A percentile compares a stretch with the other conserved stretches of the same genome.
These are phyloP conservation scores for Arctia plantaginis DNA, from an alignment of 2,888 invertebrate species.

Conservation along the genomic window DNA sequence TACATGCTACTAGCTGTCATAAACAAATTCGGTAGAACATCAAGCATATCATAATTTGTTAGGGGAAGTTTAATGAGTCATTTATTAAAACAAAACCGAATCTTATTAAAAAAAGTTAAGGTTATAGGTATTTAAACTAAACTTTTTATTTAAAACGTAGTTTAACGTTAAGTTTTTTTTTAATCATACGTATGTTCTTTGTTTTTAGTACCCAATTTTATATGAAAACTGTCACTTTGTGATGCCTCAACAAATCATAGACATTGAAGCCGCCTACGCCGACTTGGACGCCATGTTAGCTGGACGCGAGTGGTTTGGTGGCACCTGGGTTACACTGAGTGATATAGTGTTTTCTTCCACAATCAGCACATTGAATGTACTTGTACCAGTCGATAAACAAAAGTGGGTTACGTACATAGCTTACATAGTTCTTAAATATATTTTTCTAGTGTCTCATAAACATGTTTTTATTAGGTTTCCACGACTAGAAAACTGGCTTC, in stretches of 20 bases:
- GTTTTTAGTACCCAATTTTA: constrained; percentile 70
- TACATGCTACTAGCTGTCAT: too few species aligned
- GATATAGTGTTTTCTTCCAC: constrained; percentile 70
- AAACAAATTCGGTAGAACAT: too few species aligned
- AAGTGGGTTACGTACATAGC: constrained; percentile 50
- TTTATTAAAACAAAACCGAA: too few species aligned
- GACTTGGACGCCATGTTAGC: constrained; percentile 66
- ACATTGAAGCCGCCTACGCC: constrained; percentile 65
- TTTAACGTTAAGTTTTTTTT: neutral
- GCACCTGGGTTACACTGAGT: constrained; percentile 62
- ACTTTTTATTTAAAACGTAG: too few species aligned
- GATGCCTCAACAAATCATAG: constrained; percentile 65
- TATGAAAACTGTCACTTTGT: constrained; percentile 68
- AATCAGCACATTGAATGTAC: constrained; percentile 67
- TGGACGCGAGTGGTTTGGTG: constrained; percentile 63
- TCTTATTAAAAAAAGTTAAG: too few species aligned
- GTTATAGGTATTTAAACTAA: too few species aligned
- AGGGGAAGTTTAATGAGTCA: too few species aligned
- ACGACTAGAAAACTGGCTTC: constrained; percentile 64
- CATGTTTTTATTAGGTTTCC: constrained; percentile 58
- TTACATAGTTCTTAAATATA: neutral
- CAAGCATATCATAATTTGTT: too few species aligned
- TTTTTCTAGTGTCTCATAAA: neutral
- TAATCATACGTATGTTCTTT: neutral
- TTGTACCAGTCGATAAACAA: constrained; percentile 66